Evolutionary conservation across 2,113 vertebrate species (phyloP), one percentile per base, ranked within the genome.

Genomic region (Paracanthobrama guichenoti): DNA sequence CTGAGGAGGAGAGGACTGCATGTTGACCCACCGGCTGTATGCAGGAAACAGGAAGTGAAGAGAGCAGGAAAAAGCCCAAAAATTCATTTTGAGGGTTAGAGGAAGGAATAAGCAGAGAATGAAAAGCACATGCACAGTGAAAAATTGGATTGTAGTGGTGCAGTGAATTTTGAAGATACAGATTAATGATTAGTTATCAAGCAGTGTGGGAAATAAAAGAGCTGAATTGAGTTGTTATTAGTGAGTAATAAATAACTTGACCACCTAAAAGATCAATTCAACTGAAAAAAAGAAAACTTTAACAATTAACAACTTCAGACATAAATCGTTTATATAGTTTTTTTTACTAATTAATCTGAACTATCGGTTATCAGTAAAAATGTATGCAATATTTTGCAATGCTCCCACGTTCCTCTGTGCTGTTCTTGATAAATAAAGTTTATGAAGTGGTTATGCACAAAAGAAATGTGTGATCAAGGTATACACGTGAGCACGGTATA

Each of bases 1-100:
- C 97, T 97, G 83, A 96, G 93, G 91, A 98, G 91, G 89, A 96
- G 95, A 92, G 98, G 98, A 93, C 97, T 99, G 97, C 95, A 97
- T 89, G 97, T 96, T 93, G 97, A 96, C 91, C 96, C 97, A 94
- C 97, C 97, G 83, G 96, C 97, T 98, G 96, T 88, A 94, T 93
- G 93, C 91, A 86, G 93, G 95, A 95, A 96, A 94, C 87, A 92
- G 94, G 90, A 95, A 91, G 91, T 92, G 93, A 95, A 94, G 75
- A 93, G 71, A 91, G 82, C 88, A 82, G 89, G 89, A 84, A 87
- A 90, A 92, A 87, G 86, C 85, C 85, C 77, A 88, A 75, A 87
- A 75, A 83, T 84, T 86, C 85, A 69, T 50, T 66, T 69, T 24
- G 24, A 77, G 14, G 44, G 76, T 86, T 84, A 83, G 66, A 81